Conservation (phyloP, 1,140 invertebrate genomes). For the Chionoecetes opilio region DNA sequence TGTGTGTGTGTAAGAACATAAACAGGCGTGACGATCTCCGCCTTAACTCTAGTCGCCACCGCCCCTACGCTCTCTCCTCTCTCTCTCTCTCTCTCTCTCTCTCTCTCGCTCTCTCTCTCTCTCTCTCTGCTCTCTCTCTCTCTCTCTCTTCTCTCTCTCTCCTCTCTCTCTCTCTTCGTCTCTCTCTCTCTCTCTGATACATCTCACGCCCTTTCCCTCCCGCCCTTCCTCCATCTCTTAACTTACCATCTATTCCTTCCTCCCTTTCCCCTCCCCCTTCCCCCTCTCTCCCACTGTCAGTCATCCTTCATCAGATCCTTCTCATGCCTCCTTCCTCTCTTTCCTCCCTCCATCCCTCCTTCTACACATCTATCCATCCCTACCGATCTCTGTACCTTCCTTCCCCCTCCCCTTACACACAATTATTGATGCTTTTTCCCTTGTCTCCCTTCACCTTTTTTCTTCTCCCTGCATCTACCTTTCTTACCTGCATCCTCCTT, state of each 20-base stretch:
- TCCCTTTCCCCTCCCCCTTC: too few relatives aligned
- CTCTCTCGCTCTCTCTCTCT: constrained; percentile 9
- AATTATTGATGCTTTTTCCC: too few relatives aligned
- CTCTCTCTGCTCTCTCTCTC: neutral
- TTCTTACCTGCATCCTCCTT: neutral
- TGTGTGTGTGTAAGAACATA: constrained; percentile 29
- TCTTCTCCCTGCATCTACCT: neutral
- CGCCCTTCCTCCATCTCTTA: neutral
- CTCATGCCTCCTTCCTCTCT: neutral
- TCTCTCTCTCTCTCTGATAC: neutral
- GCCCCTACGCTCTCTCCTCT: neutral
- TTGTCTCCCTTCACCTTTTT: neutral
- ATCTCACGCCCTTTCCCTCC: neutral
- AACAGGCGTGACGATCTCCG: constrained; percentile 15
- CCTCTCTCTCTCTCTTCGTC: neutral
- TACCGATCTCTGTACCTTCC: neutral
- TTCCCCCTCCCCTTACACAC: too few relatives aligned
- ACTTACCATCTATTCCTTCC: neutral
- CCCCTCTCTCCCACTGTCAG: too few relatives aligned
- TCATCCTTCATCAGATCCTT: neutral
- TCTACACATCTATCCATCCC: neutral
- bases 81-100: constrained; percentile 21
- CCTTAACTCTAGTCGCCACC: neutral
- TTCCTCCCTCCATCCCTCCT: neutral
- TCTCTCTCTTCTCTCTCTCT: neutral